phyloP scores from a whole-genome alignment of 2,888 invertebrate genomes.

The Caenorhabditis sp. region DNA sequence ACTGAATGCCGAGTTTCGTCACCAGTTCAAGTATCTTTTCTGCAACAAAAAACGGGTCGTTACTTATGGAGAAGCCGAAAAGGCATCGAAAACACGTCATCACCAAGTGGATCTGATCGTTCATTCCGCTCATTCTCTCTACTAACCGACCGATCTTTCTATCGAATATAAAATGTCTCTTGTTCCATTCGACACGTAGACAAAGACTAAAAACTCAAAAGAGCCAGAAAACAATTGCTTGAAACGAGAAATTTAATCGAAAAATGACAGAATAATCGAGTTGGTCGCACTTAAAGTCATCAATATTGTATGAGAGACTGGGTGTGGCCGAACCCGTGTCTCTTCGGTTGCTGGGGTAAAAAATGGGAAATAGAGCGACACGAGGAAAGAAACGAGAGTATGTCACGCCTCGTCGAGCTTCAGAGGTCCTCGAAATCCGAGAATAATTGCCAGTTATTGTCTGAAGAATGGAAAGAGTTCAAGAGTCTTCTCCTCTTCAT shows the following conservation, averaged over 20 bases:
- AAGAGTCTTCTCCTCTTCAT: constrained; percentile 26
- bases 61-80: constrained; percentile 57
- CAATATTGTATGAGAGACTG: constrained; percentile 59
- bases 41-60: constrained; percentile 58
- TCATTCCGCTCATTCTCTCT: constrained; percentile 49
- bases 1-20: constrained; percentile 71
- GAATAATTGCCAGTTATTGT: constrained; percentile 64
- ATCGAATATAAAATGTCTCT: constrained; percentile 7
- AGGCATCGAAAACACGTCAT: constrained; percentile 41
- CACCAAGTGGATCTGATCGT: constrained; percentile 45
- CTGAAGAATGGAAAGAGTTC: constrained; percentile 33
- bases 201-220: neutral
- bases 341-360: constrained; percentile 1
- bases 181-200: neutral
- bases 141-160: constrained; percentile 17
- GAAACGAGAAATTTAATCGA: constrained; percentile 27
- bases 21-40: constrained; percentile 64
- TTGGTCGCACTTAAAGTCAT: constrained; percentile 45
- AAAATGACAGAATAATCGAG: constrained; percentile 49
- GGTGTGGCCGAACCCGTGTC: too few relatives aligned
- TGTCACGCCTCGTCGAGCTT: constrained; percentile 60
- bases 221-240: neutral
- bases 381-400: constrained; percentile 11
- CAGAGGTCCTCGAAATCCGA: constrained; percentile 58
- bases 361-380: constrained; percentile 4